phyloP scores from a whole-genome alignment of 2,797 vertebrate genomes.

The Chelmon rostratus region DNA sequence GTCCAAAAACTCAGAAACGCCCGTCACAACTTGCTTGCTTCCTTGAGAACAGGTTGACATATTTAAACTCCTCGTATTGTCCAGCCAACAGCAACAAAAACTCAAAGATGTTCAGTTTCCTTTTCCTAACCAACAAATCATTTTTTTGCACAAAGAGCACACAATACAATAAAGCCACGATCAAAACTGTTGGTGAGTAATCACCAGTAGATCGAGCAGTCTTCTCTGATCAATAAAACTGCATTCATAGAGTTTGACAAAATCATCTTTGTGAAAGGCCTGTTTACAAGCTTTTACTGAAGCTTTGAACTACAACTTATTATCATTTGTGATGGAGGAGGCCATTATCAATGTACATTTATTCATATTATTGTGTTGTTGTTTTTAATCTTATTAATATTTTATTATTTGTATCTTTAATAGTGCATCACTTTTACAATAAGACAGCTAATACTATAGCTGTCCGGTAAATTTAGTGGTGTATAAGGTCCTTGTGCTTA shows the following conservation, averaged over 20 bases:
- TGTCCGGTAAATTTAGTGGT: too few relatives aligned
- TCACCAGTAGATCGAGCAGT: too few relatives aligned
- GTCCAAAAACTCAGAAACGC: neutral
- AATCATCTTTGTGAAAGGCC: neutral
- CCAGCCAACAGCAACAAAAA: neutral
- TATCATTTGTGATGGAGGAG: neutral
- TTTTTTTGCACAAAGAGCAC: neutral
- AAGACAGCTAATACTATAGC: too few relatives aligned
- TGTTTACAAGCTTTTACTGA: neutral
- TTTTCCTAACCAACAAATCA: neutral
- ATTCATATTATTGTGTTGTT: neutral
- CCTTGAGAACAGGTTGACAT: neutral
- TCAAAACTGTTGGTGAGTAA: neutral
- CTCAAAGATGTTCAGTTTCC: neutral
- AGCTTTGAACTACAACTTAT: neutral
- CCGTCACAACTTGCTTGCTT: neutral
- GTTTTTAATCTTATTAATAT: neutral
- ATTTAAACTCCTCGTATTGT: neutral
- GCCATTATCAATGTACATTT: neutral
- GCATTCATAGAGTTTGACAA: neutral
- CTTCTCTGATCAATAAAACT: neutral
- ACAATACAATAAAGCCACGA: neutral
- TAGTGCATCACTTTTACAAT: too few relatives aligned
- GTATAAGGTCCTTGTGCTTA: neutral
- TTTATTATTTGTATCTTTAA: too few relatives aligned